Evolutionary conservation across 2,797 vertebrate species (phyloP).

Genomic region (Nothura maculosa): DNA sequence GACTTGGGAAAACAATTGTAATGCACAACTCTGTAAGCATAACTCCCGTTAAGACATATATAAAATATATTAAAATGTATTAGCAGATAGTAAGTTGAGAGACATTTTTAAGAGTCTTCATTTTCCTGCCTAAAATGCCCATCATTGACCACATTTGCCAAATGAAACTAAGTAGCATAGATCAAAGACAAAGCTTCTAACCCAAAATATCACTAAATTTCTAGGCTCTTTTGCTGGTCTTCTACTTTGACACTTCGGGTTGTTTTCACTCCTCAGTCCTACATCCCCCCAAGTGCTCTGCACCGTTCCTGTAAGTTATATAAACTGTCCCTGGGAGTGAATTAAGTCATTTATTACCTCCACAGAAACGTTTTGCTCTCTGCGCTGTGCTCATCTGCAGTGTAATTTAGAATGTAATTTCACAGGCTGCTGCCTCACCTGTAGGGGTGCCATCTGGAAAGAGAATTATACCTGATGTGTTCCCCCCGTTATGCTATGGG

Average conservation of each 20-base stretch:
- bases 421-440: conserved; percentile 92
- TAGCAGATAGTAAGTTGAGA: background rate
- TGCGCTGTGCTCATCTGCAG: conserved; percentile 75
- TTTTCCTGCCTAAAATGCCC: background rate
- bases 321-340: conserved; percentile 65
- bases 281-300: background rate
- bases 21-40: background rate
- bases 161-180: background rate
- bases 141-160: background rate
- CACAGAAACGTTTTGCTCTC: conserved; percentile 67
- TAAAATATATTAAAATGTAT: background rate
- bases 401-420: conserved; percentile 94
- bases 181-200: conserved; percentile 7
- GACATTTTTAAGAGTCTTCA: background rate
- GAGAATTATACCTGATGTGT: conserved; percentile 81
- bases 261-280: background rate
- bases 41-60: background rate
- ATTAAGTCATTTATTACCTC: conserved; percentile 77
- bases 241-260: conserved; percentile 5
- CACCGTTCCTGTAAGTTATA: conserved; percentile 18
- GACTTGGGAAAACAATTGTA: background rate
- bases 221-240: conserved; percentile 45
- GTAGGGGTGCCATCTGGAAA: conserved; percentile 86
- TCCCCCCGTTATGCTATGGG: conserved; percentile 72
- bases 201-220: background rate